phyloP scores from a whole-genome alignment of 2,113 vertebrate genomes.

The Hippoglossus stenolepis region DNA sequence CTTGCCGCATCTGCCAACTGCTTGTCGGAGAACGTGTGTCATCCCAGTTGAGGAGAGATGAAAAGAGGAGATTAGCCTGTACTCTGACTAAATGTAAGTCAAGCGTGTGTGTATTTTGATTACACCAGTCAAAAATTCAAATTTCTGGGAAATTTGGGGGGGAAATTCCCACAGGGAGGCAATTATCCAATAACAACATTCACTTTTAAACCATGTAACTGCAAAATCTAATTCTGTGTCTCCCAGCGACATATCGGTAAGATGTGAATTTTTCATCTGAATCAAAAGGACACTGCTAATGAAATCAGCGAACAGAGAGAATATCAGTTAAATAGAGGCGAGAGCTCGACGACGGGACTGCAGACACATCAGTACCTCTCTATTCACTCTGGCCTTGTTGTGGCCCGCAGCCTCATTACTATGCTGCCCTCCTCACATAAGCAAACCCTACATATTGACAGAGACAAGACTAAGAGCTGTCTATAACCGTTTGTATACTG shows the following conservation, averaged over 20 bases:
- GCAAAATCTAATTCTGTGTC: constrained; percentile 45
- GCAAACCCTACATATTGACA: constrained; percentile 15
- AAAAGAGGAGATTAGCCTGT: constrained; percentile 5
- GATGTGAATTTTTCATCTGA: constrained; percentile 20
- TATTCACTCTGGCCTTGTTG: constrained; percentile 23
- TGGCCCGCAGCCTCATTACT: constrained; percentile 30
- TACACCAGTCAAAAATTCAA: background rate
- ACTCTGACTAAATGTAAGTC: background rate
- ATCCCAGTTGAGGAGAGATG: constrained; percentile 1
- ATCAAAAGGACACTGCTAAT: constrained; percentile 31
- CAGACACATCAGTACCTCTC: constrained; percentile 25
- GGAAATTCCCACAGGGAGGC: constrained; percentile 26
- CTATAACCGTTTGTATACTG: constrained; percentile 12
- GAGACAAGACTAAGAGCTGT: background rate
- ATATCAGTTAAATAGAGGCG: constrained; percentile 21
- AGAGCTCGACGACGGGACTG: background rate
- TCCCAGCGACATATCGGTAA: constrained; percentile 27
- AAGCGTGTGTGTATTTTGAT: constrained; percentile 29
- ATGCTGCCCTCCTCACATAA: constrained; percentile 19
- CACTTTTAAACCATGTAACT: constrained; percentile 24
- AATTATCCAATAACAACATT: constrained; percentile 53
- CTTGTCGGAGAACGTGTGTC: constrained; percentile 7
- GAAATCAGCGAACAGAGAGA: constrained; percentile 19
- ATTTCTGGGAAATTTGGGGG: no score
- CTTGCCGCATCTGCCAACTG: background rate